These are phyloP conservation scores for Metaphire vulgaris DNA, from an alignment of 1,140 invertebrate genomes.

Conservation along the genomic window DNA sequence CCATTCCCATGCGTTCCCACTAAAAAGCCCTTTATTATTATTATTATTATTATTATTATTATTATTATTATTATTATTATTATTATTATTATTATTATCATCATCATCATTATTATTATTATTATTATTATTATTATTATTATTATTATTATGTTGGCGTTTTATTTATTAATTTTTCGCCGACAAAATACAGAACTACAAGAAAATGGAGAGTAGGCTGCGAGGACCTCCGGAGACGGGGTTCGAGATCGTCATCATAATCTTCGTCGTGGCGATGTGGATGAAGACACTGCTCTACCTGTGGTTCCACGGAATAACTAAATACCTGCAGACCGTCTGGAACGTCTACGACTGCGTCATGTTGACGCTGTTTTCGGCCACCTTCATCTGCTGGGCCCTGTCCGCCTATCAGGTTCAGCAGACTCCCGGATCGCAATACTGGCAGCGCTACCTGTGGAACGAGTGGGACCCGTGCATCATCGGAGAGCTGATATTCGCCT, in stretches of 20 bases:
- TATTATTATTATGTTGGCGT: too few relatives aligned
- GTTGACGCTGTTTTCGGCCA: slow-evolving; percentile 11
- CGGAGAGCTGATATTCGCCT: background rate
- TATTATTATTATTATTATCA: too few relatives aligned
- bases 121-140: too few relatives aligned
- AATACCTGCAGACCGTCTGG: slow-evolving; percentile 1
- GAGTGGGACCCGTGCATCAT: slow-evolving; percentile 11
- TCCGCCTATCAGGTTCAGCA: slow-evolving; percentile 3
- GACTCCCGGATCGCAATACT: background rate
- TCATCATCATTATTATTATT: too few relatives aligned
- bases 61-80: too few relatives aligned
- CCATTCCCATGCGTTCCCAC: too few relatives aligned
- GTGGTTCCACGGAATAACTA: background rate
- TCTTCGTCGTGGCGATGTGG: slow-evolving; percentile 28
- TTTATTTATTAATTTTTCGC: too few relatives aligned
- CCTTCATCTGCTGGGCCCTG: slow-evolving; percentile 13
- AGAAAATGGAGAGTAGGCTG: background rate
- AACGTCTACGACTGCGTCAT: slow-evolving; percentile 14
- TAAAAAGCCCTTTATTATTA: too few relatives aligned
- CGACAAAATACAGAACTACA: too few relatives aligned
- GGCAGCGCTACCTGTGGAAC: slow-evolving; percentile 1
- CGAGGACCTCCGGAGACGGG: slow-evolving; percentile 12
- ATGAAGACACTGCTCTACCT: slow-evolving; percentile 16
- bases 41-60: too few relatives aligned
- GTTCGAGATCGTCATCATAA: slow-evolving; percentile 24